Evolutionary conservation across 2,888 invertebrate species (phyloP), one percentile per base, ranked within the genome.

Genomic region (Slavum lentiscoides): DNA sequence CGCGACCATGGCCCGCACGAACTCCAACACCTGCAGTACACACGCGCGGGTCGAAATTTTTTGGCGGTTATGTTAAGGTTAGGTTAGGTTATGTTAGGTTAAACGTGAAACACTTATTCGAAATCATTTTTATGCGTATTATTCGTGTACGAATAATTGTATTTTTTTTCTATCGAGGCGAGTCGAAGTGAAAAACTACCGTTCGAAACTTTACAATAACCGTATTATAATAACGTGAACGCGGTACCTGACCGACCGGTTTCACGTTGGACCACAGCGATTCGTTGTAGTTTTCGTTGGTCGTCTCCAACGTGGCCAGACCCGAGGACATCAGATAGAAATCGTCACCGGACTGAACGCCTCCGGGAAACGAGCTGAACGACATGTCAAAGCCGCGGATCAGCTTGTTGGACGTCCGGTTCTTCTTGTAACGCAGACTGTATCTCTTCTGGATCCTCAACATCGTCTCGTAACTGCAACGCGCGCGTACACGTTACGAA

Each of bases 351-450:
- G 94, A 94, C 53, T 92, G 91, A 58, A 95, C 86, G 19, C 92
- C 90, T 7, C 94, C 95, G 0, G 95, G 95, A 86, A 94, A 95
- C 0, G 95, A 92, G 0, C 94, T 92, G 87, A 95, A 94, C 11
- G 91, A 90, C 43, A 94, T 89, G 6, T 90, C 89, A 59, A 88
- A 88, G 0, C 92, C 93, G 0, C 93, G 91, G 39, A 93, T 90
- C 5, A 89, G 86, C 23, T 64, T 72, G 1, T 23, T 58, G n/a
- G 87, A 87, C 21, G 88, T 87, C 70, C 88, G 87, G n/a, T 90
- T 89, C 74, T 88, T 86, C 83, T 92, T 93, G 85, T 91, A 94
- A 82, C 91, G 90, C 73, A 97, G 90, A 85, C 92, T 92, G 88
- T 96, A 96, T 81, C 91, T 90, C 86, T 96, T 96, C 85, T 94